Evolutionary conservation across 2,888 invertebrate species (phyloP), one percentile per base, ranked within the genome.

Genomic region (Idaea biselata): DNA sequence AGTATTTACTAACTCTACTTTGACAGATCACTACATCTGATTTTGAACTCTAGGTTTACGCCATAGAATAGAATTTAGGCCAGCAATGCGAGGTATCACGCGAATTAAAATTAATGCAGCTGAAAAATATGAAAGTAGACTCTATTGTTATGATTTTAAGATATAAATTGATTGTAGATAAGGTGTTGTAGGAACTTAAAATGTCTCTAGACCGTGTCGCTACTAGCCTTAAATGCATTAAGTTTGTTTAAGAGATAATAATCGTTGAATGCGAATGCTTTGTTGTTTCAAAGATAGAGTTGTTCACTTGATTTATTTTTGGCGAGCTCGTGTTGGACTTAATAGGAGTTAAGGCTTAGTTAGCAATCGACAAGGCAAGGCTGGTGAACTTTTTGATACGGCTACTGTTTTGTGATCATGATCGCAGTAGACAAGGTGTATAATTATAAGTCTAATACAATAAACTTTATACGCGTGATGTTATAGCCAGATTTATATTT

Each of bases 231-330:
- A 90, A 90, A 90, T 88, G 91, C 91, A 90, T 88, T 91, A 89
- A 89, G 91, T 91, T 90, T 87, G 89, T 90, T 89, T 87, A 81
- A 87, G 86, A 91, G 91, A 91, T 91, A 91, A 91, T 88, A 91
- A 91, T 91, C 91, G 83, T 87, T 86, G 87, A 89, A 88, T 88
- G 89, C 88, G 85, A 81, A 81, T 82, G 81, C 82, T 81, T 81
- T 81, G 81, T 91, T 89, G 88, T 90, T 89, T 87, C 87, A 84
- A 82, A 91, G 91, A 91, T 91, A 91, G 87, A 91, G 89, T 88
- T 89, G 91, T 90, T 87, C 80, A 81, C 77, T 82, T 89, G 89
- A 89, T 91, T 91, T 90, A 89, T 90, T 90, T 89, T 88, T 87
- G 88, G 87, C 84, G 82, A 86, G 81, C 80, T 83, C 82, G 83